Evolutionary conservation across 2,888 invertebrate genomes (phyloP).

Genomic region (Ochlodes sylvanus): DNA sequence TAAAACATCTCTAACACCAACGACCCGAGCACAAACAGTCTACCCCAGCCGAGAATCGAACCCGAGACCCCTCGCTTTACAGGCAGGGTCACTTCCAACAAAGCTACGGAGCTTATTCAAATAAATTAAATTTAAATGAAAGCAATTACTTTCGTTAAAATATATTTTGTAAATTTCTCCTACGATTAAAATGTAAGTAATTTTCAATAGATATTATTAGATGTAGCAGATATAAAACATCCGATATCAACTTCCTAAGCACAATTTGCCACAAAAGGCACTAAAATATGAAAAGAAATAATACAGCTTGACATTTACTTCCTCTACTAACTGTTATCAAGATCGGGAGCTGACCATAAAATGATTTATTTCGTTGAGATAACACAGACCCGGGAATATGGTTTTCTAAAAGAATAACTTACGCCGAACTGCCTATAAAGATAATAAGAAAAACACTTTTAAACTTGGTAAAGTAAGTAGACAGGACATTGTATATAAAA

Average conservation of each 20-base stretch:
- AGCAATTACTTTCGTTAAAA: no score
- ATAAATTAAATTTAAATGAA: no score
- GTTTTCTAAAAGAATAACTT: slow-evolving; percentile 49
- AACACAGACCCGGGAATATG: slow-evolving; percentile 53
- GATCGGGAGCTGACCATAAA: slow-evolving; percentile 53
- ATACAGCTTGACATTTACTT: slow-evolving; percentile 45
- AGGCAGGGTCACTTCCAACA: no score
- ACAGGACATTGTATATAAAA: slow-evolving; percentile 5
- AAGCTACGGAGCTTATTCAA: no score
- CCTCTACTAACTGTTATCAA: slow-evolving; percentile 52
- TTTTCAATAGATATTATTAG: no score
- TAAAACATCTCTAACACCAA: no score
- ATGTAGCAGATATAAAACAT: no score
- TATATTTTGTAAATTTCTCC: no score
- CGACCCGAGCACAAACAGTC: no score
- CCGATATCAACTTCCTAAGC: background rate
- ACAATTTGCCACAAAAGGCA: slow-evolving; percentile 11
- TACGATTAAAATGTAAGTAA: no score
- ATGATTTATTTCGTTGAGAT: slow-evolving; percentile 67
- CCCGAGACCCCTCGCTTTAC: no score
- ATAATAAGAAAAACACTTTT: slow-evolving; percentile 45
- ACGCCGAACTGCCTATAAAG: slow-evolving; percentile 13
- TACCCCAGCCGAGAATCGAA: no score
- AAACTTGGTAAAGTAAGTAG: slow-evolving; percentile 38
- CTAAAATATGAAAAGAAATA: slow-evolving; percentile 35